A percentile compares a stretch with the other conserved stretches of the same genome.
Conservation (phyloP, 1,140 invertebrate species). For the Parasteatoda tepidariorum region DNA sequence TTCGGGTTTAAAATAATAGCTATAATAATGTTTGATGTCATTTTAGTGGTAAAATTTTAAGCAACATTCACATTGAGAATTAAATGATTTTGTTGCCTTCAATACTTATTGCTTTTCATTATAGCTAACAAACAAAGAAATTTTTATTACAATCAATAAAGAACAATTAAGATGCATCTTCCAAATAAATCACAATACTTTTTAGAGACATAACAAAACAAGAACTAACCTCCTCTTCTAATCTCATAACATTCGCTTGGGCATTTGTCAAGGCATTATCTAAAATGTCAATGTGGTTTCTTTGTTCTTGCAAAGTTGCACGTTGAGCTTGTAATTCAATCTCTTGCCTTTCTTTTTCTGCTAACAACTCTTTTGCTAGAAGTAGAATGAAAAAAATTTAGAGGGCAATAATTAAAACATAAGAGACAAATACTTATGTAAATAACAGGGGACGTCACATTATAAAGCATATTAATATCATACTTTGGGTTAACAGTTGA, state of each 20-base stretch:
- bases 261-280: slow-evolving; percentile 92
- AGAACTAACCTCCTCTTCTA: slow-evolving; percentile 85
- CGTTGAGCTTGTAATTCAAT: slow-evolving; percentile 89
- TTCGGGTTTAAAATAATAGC: too few species aligned
- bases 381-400: slow-evolving; percentile 23
- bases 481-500: slow-evolving; percentile 88
- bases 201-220: neutral
- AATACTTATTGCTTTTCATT: too few species aligned
- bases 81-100: too few species aligned
- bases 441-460: slow-evolving; percentile 48
- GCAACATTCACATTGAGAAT: too few species aligned
- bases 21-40: too few species aligned
- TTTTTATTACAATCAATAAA: too few species aligned
- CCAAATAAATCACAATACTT: too few species aligned
- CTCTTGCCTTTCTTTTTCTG: slow-evolving; percentile 89
- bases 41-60: too few species aligned
- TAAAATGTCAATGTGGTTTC: slow-evolving; percentile 91
- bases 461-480: slow-evolving; percentile 63
- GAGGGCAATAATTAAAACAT: slow-evolving; percentile 31
- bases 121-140: too few species aligned
- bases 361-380: slow-evolving; percentile 86
- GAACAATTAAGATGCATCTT: too few species aligned
- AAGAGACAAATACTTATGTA: slow-evolving; percentile 29
- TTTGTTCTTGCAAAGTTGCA: slow-evolving; percentile 89
- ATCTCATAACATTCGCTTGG: slow-evolving; percentile 85